Evolutionary conservation across 2,888 invertebrate species (phyloP).

Genomic region (Chydorus sphaericus): DNA sequence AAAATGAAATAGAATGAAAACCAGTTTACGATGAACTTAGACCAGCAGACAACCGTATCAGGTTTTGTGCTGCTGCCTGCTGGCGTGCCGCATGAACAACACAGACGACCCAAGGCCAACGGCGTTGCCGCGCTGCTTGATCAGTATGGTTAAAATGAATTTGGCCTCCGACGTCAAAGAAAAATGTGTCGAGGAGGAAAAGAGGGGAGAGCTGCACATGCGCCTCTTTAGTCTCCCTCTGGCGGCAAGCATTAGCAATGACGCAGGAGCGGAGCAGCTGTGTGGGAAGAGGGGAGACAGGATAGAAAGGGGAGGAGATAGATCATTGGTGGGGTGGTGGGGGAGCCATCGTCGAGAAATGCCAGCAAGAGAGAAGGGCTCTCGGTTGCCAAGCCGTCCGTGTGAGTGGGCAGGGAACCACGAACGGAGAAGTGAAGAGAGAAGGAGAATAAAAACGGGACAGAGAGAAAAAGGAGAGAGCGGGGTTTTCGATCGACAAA

Average conservation of each 20-base stretch:
- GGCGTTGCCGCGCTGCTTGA: too few species aligned
- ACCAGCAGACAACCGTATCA: too few species aligned
- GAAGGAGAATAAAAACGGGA: background rate
- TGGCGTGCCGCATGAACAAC: too few species aligned
- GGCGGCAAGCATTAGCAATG: too few species aligned
- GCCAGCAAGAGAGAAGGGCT: background rate
- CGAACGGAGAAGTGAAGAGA: background rate
- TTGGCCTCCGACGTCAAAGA: too few species aligned
- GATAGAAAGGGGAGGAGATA: background rate
- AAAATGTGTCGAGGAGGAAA: background rate
- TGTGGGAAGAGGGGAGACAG: background rate
- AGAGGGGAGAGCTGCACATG: constrained; percentile 1
- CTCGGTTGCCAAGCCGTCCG: constrained; percentile 1
- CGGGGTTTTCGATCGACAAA: background rate
- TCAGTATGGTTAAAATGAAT: too few species aligned
- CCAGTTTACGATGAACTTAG: too few species aligned
- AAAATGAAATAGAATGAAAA: too few species aligned
- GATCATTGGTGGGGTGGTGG: background rate
- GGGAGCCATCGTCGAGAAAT: constrained; percentile 4
- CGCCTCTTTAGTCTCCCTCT: background rate
- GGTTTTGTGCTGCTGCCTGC: too few species aligned
- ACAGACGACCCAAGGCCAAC: too few species aligned
- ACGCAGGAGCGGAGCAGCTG: constrained; percentile 6
- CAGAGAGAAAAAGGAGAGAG: background rate
- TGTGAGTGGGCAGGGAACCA: constrained; percentile 4